Evolutionary conservation across 2,797 vertebrate genomes (phyloP), one percentile per base, ranked within the genome.

Genomic region (Basileuterus tristriatus): DNA sequence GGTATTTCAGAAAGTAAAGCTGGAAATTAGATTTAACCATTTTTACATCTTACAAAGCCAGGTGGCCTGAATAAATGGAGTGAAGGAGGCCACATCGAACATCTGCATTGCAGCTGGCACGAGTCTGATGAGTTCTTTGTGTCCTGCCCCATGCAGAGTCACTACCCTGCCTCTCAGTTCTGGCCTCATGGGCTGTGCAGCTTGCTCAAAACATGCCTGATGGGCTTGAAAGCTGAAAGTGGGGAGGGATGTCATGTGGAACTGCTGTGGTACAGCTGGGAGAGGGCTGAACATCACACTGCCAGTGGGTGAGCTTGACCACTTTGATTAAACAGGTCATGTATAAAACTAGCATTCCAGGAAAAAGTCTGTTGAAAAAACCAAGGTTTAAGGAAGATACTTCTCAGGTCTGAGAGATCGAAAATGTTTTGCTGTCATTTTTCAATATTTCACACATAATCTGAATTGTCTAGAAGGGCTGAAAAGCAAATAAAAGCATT

Each of bases 191-290:
- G 70, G 8, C 80, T 59, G 78, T 80, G 50, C 53, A 68, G 74
- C 74, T 53, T 55, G 58, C 53, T 43, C 26, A 12, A 27, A 75
- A 50, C 7, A 1, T 0, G 5, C 68, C 70, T 46, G 49, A 44
- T 1, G 23, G 26, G 34, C 60, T 71, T 15, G 56, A 39, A 78
- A 89, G 59, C 19, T 36, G 50, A 34, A 77, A 36, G 7, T 4
- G 63, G 26, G 37, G 50, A 70, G 19, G 39, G 55, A 23, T 1
- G 2, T 50, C 21, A 12, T 21, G 71, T 14, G 7, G 77, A 81
- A 49, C 16, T 0, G 1, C 55, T 12, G 39, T 1, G 36, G 6
- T 7, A 23, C 0, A 9, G 47, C 74, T 36, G 69, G 34, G 58
- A 63, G 65, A 76, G 41, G 41, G 70, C 22, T 11, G 49, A 75